Base-by-base conservation (phyloP, 2,888 invertebrate species). In the Sinelater perroti region DNA sequence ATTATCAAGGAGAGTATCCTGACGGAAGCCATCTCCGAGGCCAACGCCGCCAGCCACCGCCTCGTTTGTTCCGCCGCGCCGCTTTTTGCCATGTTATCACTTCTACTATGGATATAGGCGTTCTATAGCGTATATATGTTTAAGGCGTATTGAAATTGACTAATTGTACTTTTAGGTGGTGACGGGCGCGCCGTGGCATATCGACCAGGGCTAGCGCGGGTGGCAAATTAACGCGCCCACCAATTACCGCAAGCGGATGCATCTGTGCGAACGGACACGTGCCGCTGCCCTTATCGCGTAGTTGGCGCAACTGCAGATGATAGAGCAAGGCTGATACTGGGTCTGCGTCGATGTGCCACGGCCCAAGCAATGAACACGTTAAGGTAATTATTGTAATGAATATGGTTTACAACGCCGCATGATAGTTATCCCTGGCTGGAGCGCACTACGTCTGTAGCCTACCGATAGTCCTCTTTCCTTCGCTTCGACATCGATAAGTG, bases 1-100 rank as follows among this genome's bases (percentile, higher is more conserved):
- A 38, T 60, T 21, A 60, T 60, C 31, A 60, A 60, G 21, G 59
- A 60, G 36, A 53, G 53, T 6, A 54, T 54, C 30, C 59, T 55
- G 17, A 51, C 59, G 5, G 59, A 60, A 50, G 59, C 50, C n/a
- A 55, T 60, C 14, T 53, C 54, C 20, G 54, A 59, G 31, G 40
- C 54, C 13, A 59, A 42, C 26, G 31, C 31, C 17, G 14, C 17
- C 31, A 46, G 57, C 24, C 42, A 28, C 35, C 52, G 46, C 49
- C 52, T 52, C 20, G 28, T 31, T 28, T 57, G 35, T 26, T 52
- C 46, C 40, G 30, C 40, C 30, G 38, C 57, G 35, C 28, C 47
- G 30, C 20, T 57, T 52, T 35, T 53, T 30, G 18, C 53, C 31
- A 53, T 47, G 52, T 40, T 53, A 42, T 36, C 33, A 14, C 40